Conservation (phyloP, 2,888 invertebrate species). For the Acleris cristana region DNA sequence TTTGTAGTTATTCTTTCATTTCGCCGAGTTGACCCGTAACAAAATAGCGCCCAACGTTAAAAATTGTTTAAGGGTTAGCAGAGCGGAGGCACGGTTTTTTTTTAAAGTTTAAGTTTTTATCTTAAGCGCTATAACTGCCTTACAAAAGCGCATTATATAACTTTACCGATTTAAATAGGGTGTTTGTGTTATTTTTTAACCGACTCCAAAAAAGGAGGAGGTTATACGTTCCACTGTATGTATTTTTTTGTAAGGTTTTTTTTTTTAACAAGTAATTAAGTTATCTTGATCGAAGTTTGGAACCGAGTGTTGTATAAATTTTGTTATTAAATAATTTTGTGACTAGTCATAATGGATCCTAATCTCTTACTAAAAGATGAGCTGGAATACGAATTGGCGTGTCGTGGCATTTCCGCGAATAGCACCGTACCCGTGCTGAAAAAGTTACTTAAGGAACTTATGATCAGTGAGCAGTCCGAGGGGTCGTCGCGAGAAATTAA, state of each 20-base stretch:
- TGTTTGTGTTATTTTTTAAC: no score
- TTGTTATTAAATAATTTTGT: no score
- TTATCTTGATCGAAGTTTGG: neutral
- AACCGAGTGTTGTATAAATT: neutral
- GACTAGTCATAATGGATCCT: slow-evolving; percentile 1
- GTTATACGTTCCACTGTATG: no score
- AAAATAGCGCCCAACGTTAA: slow-evolving; percentile 11
- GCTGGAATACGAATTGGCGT: slow-evolving; percentile 9
- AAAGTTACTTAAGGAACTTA: slow-evolving; percentile 2
- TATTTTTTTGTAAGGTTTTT: no score
- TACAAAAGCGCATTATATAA: no score
- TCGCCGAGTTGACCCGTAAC: neutral
- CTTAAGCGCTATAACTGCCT: no score
- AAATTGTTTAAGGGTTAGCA: neutral
- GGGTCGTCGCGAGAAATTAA: neutral
- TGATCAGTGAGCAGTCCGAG: neutral
- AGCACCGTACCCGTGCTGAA: slow-evolving; percentile 9
- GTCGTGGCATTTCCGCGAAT: slow-evolving; percentile 1
- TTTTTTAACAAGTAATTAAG: no score
- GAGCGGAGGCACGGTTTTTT: neutral
- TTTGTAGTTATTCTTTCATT: no score
- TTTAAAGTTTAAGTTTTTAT: no score
- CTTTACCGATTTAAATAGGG: no score
- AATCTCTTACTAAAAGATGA: slow-evolving; percentile 6
- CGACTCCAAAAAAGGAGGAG: no score